Conservation (phyloP, 1,140 invertebrate genomes). For the Leptinotarsa defecta region DNA sequence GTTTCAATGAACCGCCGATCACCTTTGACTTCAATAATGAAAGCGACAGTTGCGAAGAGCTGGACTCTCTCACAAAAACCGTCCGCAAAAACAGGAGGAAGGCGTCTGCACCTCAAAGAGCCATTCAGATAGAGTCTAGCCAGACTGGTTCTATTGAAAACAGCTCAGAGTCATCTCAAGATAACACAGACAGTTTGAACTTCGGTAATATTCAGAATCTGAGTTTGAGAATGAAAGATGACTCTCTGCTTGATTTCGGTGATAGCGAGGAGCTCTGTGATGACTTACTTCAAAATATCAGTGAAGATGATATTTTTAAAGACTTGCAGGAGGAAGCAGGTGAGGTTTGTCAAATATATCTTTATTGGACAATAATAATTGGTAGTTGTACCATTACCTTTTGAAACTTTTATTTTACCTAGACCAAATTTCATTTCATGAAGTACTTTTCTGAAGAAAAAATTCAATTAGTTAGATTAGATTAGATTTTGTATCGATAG, state of each 20-base stretch:
- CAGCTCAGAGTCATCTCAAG: constrained; percentile 34
- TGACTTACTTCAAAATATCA: constrained; percentile 41
- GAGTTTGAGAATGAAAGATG: constrained; percentile 19
- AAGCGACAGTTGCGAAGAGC: constrained; percentile 20
- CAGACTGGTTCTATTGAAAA: constrained; percentile 25
- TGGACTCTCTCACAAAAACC: constrained; percentile 19
- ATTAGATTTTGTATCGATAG: no score
- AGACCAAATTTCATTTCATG: no score
- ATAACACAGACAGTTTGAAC: constrained; percentile 27
- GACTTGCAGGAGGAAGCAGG: constrained; percentile 48
- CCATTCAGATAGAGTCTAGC: constrained; percentile 26
- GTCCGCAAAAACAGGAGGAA: constrained; percentile 28
- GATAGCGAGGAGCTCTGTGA: constrained; percentile 34
- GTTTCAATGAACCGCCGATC: constrained; percentile 18
- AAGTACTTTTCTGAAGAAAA: no score
- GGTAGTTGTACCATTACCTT: no score
- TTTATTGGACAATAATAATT: no score
- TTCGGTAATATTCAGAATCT: constrained; percentile 19
- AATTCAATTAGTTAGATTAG: no score
- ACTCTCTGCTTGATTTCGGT: constrained; percentile 16
- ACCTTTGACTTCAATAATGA: constrained; percentile 29
- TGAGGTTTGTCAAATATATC: constrained; percentile 15
- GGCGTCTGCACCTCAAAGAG: constrained; percentile 28
- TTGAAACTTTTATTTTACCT: no score
- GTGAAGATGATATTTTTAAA: constrained; percentile 49